Conservation (phyloP, 1,140 invertebrate species). For the Drosophila willistoni region DNA sequence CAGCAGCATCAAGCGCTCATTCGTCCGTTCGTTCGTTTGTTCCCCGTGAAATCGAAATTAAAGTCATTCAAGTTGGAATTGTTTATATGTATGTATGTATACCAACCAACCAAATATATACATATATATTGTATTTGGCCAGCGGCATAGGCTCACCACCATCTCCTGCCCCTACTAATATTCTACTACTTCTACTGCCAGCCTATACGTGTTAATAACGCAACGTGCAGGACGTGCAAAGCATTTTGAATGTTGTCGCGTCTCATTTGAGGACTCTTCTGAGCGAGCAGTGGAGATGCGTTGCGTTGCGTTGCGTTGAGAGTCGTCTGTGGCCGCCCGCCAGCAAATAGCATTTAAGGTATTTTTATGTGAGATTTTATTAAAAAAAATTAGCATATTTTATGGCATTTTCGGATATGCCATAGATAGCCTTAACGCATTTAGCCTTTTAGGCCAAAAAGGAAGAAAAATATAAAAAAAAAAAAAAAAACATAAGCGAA, state of each 20-base stretch:
- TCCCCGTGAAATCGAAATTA: slow-evolving; percentile 65
- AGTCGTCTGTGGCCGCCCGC: slow-evolving; percentile 1
- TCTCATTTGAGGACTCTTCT: neutral
- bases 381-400: slow-evolving; percentile 75
- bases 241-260: slow-evolving; percentile 56
- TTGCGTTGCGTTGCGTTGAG: no score
- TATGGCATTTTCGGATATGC: slow-evolving; percentile 42
- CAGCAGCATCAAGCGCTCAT: slow-evolving; percentile 2
- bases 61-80: slow-evolving; percentile 54
- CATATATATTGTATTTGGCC: slow-evolving; percentile 1
- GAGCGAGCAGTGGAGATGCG: neutral
- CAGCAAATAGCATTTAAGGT: slow-evolving; percentile 60
- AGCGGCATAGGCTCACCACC: neutral
- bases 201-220: slow-evolving; percentile 72
- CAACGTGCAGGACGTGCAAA: slow-evolving; percentile 63
- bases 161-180: neutral
- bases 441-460: slow-evolving; percentile 15
- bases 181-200: neutral
- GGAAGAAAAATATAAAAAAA: no score
- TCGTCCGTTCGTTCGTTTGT: slow-evolving; percentile 5
- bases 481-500: no score
- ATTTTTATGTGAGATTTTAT: slow-evolving; percentile 70
- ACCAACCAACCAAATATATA: neutral
- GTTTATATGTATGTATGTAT: slow-evolving; percentile 1
- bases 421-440: slow-evolving; percentile 31